Percentiles rank a stretch among this genome's conserved stretches.
Conservation (phyloP, 64 coral and sea anemone species). For the Montipora foliosa region DNA sequence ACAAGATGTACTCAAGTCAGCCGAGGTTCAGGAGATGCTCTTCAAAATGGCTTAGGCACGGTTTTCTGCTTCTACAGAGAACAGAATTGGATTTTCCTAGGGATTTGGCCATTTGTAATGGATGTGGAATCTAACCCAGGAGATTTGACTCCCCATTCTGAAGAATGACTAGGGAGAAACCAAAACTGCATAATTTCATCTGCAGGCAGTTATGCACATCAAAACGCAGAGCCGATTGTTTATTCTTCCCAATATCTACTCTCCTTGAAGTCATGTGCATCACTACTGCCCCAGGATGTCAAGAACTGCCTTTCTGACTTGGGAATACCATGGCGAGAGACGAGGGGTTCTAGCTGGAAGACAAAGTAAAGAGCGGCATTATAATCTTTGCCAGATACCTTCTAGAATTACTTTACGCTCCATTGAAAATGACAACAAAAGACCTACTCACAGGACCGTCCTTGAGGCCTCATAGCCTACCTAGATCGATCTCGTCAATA, state of each 20-base stretch:
- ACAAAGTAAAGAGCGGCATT: conserved; percentile 46
- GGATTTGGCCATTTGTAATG: conserved; percentile 18
- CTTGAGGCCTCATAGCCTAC: too few relatives aligned
- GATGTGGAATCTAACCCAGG: conserved; percentile 45
- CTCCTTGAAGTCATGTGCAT: conserved; percentile 51
- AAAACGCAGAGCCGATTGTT: conserved; percentile 54
- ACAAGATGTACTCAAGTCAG: conserved; percentile 43
- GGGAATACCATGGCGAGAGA: conserved; percentile 57
- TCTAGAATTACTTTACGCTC: conserved; percentile 48
- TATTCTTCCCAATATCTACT: conserved; percentile 51
- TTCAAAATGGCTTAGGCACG: conserved; percentile 49
- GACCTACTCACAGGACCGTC: too few relatives aligned
- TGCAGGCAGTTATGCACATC: conserved; percentile 58
- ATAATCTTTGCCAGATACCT: conserved; percentile 30
- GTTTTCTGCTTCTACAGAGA: conserved; percentile 33
- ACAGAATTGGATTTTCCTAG: conserved; percentile 11
- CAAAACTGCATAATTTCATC: conserved; percentile 64
- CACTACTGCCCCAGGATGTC: conserved; percentile 40
- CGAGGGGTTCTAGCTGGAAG: conserved; percentile 48
- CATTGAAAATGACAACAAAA: too few relatives aligned
- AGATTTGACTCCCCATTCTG: conserved; percentile 46
- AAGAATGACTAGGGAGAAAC: conserved; percentile 53
- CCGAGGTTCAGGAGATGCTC: conserved; percentile 52
- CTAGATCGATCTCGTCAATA: too few relatives aligned
- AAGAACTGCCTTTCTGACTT: conserved; percentile 59